Conservation (phyloP, 2,888 invertebrate species). For the Lepidochrysops patricia region DNA sequence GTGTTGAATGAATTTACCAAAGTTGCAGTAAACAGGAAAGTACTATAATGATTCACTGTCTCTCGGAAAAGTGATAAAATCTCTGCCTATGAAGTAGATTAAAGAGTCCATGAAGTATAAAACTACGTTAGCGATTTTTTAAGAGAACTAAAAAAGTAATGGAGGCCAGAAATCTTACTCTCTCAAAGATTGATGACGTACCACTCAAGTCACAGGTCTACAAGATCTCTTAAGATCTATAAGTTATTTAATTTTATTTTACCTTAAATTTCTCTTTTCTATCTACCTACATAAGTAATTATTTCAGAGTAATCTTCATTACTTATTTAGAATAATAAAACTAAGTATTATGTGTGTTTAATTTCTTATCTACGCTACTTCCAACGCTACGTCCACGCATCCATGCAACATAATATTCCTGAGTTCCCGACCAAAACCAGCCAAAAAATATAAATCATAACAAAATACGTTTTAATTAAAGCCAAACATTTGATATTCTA, state of each 20-base stretch:
- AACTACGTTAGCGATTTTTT: neutral
- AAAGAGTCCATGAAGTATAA: neutral
- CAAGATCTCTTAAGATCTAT: too few species aligned
- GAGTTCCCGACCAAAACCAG: neutral
- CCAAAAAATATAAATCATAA: neutral
- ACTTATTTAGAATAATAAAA: too few species aligned
- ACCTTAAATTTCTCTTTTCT: too few species aligned
- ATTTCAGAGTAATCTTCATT: too few species aligned
- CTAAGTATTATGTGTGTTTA: too few species aligned
- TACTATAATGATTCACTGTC: neutral
- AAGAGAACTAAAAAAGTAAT: neutral
- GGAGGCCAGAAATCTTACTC: neutral
- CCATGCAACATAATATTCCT: neutral
- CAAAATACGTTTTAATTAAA: slow-evolving; percentile 7
- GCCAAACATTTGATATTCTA: slow-evolving; percentile 22
- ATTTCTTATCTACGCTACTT: too few species aligned
- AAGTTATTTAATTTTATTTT: too few species aligned
- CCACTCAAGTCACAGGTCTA: neutral
- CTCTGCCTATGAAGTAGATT: neutral
- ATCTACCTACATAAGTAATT: too few species aligned
- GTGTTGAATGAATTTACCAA: too few species aligned
- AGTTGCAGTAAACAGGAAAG: neutral
- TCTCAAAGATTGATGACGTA: neutral
- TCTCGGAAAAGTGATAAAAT: neutral
- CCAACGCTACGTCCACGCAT: too few species aligned